Evolutionary conservation across 2,888 invertebrate species (phyloP), one percentile per base, ranked within the genome.

Genomic region (Carabus problematicus): DNA sequence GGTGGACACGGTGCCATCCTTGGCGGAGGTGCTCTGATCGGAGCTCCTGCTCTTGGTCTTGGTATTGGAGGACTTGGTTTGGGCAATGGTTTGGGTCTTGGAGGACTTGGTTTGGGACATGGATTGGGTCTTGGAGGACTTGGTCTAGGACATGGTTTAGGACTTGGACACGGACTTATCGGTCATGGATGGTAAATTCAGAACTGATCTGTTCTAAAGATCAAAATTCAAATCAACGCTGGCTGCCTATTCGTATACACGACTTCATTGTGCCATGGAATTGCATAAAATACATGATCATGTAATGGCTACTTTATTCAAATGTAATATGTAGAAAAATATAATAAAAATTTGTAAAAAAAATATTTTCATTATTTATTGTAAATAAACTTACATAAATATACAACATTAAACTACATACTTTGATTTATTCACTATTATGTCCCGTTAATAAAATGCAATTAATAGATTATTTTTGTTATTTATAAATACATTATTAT

Each of bases 41-140:
- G 42, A 11, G 66, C 59, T 41, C 68, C 42, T n/a, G 29, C 3
- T 29, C 29, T 29, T 29, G 68, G 72, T 29, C 29, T 29, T 6
- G 29, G 29, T n/a, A 29, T 70, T 12, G 71, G 70, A 12, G 62
- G 62, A 54, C 54, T 61, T 56, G 72, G 16, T 19, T 56, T n/a
- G 67, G 61, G 29, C 2, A 2, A 29, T 49, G 74, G 72, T 64
- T 49, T 70, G 9, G 72, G 72, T 45, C 67, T 68, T 39, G 72
- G 70, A 63, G 72, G 70, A 63, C 63, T 64, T 61, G 70, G 71
- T 56, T 52, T 52, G 16, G 71, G 70, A 45, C 18, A 14, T 64
- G 62, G 72, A 64, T 58, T 62, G 55, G 73, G 69, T 59, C 63
- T 45, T 71, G 71, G 56, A 11, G 62, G 72, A 64, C 54, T 62